Percentiles rank a stretch among this genome's conserved stretches.
These are phyloP conservation scores for Rhinella marina DNA, from an alignment of 2,797 vertebrate genomes.

Conservation along the genomic window DNA sequence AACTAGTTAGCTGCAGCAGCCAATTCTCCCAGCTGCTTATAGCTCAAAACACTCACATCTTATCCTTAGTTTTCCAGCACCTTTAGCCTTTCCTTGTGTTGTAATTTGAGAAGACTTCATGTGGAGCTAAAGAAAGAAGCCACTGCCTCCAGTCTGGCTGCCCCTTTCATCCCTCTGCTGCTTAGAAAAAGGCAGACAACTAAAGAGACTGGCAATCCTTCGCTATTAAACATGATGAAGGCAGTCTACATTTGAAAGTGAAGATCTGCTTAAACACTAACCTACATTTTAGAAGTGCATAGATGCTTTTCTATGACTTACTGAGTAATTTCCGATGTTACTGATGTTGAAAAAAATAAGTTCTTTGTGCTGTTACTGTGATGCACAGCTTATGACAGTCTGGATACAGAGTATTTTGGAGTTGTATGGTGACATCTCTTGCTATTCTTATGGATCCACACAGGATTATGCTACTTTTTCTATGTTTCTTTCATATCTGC, in stretches of 20 bases:
- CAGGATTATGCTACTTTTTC: slow-evolving; percentile 20
- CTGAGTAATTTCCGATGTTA: neutral
- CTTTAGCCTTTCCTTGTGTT: slow-evolving; percentile 37
- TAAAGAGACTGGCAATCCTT: slow-evolving; percentile 1
- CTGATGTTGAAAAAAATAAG: neutral
- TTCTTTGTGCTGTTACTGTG: neutral
- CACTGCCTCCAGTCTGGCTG: slow-evolving; percentile 38
- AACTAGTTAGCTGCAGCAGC: neutral
- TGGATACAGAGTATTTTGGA: neutral
- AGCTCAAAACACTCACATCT: neutral
- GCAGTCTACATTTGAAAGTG: neutral
- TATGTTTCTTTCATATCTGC: slow-evolving; percentile 16
- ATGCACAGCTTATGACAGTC: neutral
- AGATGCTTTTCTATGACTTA: neutral
- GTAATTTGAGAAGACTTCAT: slow-evolving; percentile 54
- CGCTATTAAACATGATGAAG: neutral
- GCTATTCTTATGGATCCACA: slow-evolving; percentile 38
- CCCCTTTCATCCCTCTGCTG: slow-evolving; percentile 27
- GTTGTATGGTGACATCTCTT: slow-evolving; percentile 10
- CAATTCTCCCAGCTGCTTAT: slow-evolving; percentile 45
- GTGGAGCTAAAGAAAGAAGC: slow-evolving; percentile 58
- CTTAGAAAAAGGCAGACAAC: neutral
- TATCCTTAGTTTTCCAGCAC: slow-evolving; percentile 44
- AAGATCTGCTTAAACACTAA: neutral
- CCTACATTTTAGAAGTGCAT: neutral